Base-by-base conservation (phyloP, 23 tunicate genomes). In the Clavelina lepadiformis region DNA sequence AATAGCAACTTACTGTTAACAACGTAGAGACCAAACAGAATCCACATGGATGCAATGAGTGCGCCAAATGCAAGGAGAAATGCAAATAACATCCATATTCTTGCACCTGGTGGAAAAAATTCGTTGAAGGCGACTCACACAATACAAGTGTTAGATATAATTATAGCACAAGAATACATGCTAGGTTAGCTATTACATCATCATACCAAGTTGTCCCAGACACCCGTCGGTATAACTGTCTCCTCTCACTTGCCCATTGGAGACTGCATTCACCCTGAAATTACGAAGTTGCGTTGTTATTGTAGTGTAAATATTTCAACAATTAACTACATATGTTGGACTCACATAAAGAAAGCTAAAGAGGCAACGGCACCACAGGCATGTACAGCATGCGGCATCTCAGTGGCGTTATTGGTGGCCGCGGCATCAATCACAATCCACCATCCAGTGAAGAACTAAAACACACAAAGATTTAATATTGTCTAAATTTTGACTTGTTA, bases 341-440 rank as follows among this genome's bases (percentile, higher is more conserved):
- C 86, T 60, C 69, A 83, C 95, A 94, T 80, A 36, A 94, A 94
- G 58, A 94, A 94, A 28, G 99, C 95, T 18, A 94, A 28, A 5
- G 93, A 49, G 11, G 75, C 99, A 46, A 94, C 54, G 11, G 94
- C 95, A 24, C 99, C 99, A 86, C 99, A 94, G 18, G 94, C 91
- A 71, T 94, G 99, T 6, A 86, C 94, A 11, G 88, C 88, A 80
- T 94, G 56, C 8, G 93, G 75, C 98, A 91, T 91, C 24, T 28
- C 44, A 11, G 54, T 56, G 3, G 55, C 33, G 29, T 67, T 61
- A 59, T 75, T 75, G 27, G 29, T 35, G 1, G 74, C 69, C 37
- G 99, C 89, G 2, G 99, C 95, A 86, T 94, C 91, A 46, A 94
- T 94, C 1, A 80, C 67, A 23, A 94, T 82, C 99, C 99, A 94